Evolutionary conservation across 2,113 vertebrate species (phyloP).

Genomic region (Mixornis gularis): DNA sequence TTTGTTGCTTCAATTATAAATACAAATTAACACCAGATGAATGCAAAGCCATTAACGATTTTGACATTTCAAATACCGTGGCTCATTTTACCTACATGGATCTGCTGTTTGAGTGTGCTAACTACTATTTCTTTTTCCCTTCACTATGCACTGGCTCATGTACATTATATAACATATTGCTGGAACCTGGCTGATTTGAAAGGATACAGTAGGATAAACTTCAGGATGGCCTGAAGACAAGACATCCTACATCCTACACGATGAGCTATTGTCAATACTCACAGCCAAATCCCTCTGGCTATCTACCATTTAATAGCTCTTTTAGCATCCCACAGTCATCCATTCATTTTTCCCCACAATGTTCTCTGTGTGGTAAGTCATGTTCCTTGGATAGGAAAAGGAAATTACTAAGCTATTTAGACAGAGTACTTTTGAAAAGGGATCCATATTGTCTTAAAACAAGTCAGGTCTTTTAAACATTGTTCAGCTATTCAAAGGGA

Average conservation of each 20-base stretch:
- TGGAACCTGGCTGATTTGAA: background rate
- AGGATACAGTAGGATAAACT: background rate
- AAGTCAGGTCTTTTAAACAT: background rate
- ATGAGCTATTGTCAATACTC: background rate
- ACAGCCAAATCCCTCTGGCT: background rate
- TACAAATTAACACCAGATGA: background rate
- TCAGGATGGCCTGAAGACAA: background rate
- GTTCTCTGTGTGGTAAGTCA: background rate
- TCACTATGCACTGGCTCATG: background rate
- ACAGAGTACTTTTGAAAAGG: background rate
- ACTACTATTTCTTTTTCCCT: background rate
- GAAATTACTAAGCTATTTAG: background rate
- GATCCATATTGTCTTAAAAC: background rate
- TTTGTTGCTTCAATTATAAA: background rate
- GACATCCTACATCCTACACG: background rate
- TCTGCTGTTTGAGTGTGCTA: background rate
- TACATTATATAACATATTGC: background rate
- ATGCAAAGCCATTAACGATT: background rate
- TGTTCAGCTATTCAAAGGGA: background rate
- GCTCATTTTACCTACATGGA: background rate
- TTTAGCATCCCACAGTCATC: background rate
- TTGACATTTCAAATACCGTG: slow-evolving; percentile 20
- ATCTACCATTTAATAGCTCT: background rate
- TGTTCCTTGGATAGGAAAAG: background rate
- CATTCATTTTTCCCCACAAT: background rate